Percentiles rank a stretch among this genome's conserved stretches.
phyloP scores from a whole-genome alignment of 2,888 invertebrate species.

The Callimorpha dominula region DNA sequence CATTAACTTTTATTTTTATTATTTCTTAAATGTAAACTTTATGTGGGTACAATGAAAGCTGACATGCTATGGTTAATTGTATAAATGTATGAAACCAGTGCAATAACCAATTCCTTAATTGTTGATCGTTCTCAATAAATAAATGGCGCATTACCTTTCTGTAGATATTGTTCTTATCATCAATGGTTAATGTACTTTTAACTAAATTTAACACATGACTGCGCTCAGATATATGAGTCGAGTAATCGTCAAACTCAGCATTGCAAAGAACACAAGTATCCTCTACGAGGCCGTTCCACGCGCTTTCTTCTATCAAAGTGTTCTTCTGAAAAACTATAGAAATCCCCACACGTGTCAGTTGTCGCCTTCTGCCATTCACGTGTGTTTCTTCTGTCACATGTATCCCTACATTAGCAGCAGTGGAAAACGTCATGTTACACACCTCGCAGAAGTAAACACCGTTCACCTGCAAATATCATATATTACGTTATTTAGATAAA shows the following conservation, averaged over 20 bases:
- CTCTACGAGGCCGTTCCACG: constrained; percentile 31
- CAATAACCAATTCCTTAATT: no score
- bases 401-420: constrained; percentile 8
- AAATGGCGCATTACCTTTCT: constrained; percentile 1
- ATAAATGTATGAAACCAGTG: no score
- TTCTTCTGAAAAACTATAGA: constrained; percentile 22
- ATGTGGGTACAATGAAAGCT: no score
- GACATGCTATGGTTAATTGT: no score
- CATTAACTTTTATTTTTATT: no score
- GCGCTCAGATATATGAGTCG: not conserved
- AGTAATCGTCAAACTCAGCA: not conserved
- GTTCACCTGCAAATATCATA: no score
- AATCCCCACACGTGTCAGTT: constrained; percentile 21
- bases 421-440: constrained; percentile 1
- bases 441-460: constrained; percentile 38
- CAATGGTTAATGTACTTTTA: not conserved
- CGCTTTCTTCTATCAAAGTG: constrained; percentile 20
- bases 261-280: not conserved
- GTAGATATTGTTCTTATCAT: not conserved
- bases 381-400: constrained; percentile 31
- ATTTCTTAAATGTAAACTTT: no score
- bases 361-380: not conserved
- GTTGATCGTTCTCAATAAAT: no score
- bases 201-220: not conserved
- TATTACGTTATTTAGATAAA: no score